Percentiles rank a stretch among this genome's conserved stretches.
phyloP scores from a whole-genome alignment of 2,113 vertebrate species.

The Solea solea region DNA sequence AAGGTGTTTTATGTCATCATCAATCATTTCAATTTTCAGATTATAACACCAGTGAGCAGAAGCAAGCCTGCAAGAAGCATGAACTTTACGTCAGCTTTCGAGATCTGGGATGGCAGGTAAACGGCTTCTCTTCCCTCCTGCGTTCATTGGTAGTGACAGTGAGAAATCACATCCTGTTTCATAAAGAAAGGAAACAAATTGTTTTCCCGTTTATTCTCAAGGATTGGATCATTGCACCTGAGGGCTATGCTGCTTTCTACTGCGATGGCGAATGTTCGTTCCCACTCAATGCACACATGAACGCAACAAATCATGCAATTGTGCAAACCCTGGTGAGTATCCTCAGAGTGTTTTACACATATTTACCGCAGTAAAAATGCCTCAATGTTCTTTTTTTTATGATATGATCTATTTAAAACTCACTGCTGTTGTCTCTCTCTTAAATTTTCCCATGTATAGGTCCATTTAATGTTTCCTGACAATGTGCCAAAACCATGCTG shows the following conservation, averaged over 20 bases:
- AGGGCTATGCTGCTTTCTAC: constrained; percentile 97
- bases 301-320: constrained; percentile 98
- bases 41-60: constrained; percentile 96
- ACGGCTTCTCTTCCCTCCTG: background rate
- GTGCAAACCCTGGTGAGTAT: constrained; percentile 94
- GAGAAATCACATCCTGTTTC: background rate
- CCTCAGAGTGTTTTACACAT: background rate
- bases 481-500: constrained; percentile 99
- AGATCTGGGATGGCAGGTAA: constrained; percentile 98
- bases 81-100: constrained; percentile 99
- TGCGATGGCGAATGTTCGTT: constrained; percentile 98
- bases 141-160: background rate
- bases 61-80: constrained; percentile 98
- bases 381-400: constrained; percentile 20
- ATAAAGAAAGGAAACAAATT: constrained; percentile 12
- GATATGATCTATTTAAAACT: constrained; percentile 27
- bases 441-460: constrained; percentile 79
- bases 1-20: background rate
- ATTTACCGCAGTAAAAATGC: constrained; percentile 13
- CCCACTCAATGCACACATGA: constrained; percentile 99
- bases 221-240: constrained; percentile 99
- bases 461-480: constrained; percentile 99
- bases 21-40: constrained; percentile 78
- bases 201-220: constrained; percentile 61
- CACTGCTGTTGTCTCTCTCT: constrained; percentile 28